Conservation (phyloP, 2,888 invertebrate species). For the Chalcosyrphus nemorum region DNA sequence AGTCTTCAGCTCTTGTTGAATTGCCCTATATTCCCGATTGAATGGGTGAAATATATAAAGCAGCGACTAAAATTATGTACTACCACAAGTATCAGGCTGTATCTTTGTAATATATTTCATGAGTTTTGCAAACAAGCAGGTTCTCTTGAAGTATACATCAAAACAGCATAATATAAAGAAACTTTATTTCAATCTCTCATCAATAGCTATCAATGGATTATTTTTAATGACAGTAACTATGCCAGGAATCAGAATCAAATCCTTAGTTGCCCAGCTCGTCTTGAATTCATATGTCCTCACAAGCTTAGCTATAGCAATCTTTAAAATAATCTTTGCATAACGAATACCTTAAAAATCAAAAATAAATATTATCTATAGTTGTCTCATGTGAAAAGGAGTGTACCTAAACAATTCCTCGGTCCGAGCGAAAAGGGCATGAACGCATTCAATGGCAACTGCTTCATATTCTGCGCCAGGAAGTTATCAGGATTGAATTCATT, state of each 20-base stretch:
- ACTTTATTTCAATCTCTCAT: neutral
- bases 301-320: slow-evolving; percentile 56
- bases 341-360: slow-evolving; percentile 66
- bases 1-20: too few species aligned
- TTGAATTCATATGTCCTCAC: slow-evolving; percentile 68
- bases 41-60: too few species aligned
- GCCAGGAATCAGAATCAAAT: neutral
- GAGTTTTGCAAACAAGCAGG: too few species aligned
- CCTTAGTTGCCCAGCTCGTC: slow-evolving; percentile 21
- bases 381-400: too few species aligned
- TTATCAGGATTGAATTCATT: slow-evolving; percentile 74
- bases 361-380: too few species aligned
- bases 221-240: neutral
- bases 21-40: too few species aligned
- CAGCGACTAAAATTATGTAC: too few species aligned
- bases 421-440: slow-evolving; percentile 76
- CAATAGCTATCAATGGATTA: neutral
- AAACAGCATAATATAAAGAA: too few species aligned
- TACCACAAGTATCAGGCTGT: too few species aligned
- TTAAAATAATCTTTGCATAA: slow-evolving; percentile 69
- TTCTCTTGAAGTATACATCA: too few species aligned
- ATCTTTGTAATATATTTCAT: too few species aligned
- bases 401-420: slow-evolving; percentile 75
- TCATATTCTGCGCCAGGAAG: slow-evolving; percentile 72
- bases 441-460: slow-evolving; percentile 68